Percentiles rank a stretch among this genome's conserved stretches.
These are phyloP conservation scores for Bryconaethiops microstoma DNA, from an alignment of 2,797 vertebrate species.

Conservation along the genomic window DNA sequence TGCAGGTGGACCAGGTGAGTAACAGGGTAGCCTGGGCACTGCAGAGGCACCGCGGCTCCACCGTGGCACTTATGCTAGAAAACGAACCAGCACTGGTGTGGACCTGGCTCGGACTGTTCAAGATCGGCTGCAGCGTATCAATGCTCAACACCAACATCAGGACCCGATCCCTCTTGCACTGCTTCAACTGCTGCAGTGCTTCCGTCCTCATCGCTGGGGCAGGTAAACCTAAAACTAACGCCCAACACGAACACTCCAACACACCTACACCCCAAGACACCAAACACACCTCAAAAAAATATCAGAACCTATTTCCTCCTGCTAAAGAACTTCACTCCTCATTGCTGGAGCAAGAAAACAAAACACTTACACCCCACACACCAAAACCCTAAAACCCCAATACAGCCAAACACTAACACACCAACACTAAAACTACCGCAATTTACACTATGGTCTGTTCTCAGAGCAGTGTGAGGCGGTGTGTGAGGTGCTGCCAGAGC, in stretches of 20 bases:
- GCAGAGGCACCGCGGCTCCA: constrained; percentile 60
- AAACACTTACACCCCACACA: too few relatives aligned
- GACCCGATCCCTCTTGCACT: constrained; percentile 71
- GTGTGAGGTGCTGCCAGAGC: constrained; percentile 76
- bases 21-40: constrained; percentile 72
- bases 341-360: too few relatives aligned
- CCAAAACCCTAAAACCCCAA: too few relatives aligned
- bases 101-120: constrained; percentile 75
- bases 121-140: constrained; percentile 74
- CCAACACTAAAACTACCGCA: too few relatives aligned
- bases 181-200: constrained; percentile 70
- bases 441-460: constrained; percentile 4
- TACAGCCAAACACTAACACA: too few relatives aligned
- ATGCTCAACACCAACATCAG: constrained; percentile 77
- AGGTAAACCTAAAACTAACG: constrained; percentile 63
- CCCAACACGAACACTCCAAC: background rate
- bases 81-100: constrained; percentile 76
- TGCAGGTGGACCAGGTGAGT: constrained; percentile 71
- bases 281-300: too few relatives aligned
- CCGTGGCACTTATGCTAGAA: constrained; percentile 71
- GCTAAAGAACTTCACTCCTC: too few relatives aligned
- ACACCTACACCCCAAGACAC: too few relatives aligned
- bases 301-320: too few relatives aligned
- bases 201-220: constrained; percentile 70
- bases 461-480: constrained; percentile 72